Evolutionary conservation across 92 coral and sea anemone species (phyloP), one percentile per base, ranked within the genome.

Genomic region (Porites evermanni): DNA sequence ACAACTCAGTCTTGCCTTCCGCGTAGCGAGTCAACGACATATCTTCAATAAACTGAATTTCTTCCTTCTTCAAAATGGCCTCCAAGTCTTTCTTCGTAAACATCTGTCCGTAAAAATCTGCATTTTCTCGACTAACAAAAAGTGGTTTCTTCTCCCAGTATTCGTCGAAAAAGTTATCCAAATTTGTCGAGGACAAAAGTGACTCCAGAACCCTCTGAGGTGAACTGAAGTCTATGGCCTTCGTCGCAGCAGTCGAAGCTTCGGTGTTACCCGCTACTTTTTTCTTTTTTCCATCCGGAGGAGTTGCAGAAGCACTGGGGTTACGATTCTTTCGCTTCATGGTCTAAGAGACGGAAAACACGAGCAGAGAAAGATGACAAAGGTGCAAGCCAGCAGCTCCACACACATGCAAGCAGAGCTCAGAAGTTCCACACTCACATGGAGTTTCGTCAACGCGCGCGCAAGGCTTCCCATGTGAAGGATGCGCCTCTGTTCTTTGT

Each of bases 71-170:
- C 88, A 92, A 84, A 23, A 93, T 53, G n/a, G 78, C 84, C 65
- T 88, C 92, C 68, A 97, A 85, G 32, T 91, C 84, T 23, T 79
- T 88, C 86, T 93, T 97, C 16, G 91, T 63, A 69, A 90, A 93
- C 75, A 95, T 59, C 2, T 86, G 80, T 7, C 97, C 98, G 71
- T 93, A 97, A 71, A 84, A 97, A 24, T 90, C 88, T 26, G 74
- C 64, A 84, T 95, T 94, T 67, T 88, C 89, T 75, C 99, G 90
- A 64, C 91, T 70, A 21, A 97, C 84, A 67, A 88, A 81, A 14
- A 91, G 91, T 8, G 98, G 98, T 68, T 97, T 88, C 88, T 95
- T 97, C 71, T 97, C 99, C 99, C 99, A 97, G 74, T 88, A 80
- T 26, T 95, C 84, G 14, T 71, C 78, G 82, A 97, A 93, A 89